phyloP scores from a whole-genome alignment of 2,113 vertebrate genomes.

The Rhizomys pruinosus region DNA sequence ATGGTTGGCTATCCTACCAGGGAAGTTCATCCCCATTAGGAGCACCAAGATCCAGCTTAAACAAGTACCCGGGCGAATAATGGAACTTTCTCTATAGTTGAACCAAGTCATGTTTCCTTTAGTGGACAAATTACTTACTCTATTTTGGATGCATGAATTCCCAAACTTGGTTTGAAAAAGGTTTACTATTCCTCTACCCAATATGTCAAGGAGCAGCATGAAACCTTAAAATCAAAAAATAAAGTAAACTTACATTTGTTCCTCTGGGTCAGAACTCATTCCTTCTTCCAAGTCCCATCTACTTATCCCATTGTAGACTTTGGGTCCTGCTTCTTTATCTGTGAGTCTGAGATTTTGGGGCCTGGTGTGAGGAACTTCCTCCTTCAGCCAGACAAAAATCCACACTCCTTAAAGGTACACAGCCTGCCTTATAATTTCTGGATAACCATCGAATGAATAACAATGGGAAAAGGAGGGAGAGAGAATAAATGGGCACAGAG shows the following conservation, averaged over 20 bases:
- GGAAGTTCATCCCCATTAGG: not conserved
- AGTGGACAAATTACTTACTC: not conserved
- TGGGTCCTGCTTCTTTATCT: not conserved
- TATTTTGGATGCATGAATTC: not conserved
- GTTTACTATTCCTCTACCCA: not conserved
- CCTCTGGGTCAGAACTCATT: not conserved
- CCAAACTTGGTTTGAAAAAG: constrained; percentile 1
- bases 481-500: not conserved
- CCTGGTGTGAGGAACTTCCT: not conserved
- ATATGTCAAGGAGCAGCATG: not conserved
- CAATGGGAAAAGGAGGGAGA: not conserved
- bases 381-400: constrained; percentile 14
- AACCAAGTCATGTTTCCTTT: not conserved
- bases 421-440: constrained; percentile 29
- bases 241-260: not conserved
- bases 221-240: not conserved
- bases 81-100: not conserved
- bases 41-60: not conserved
- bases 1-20: not conserved
- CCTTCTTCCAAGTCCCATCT: not conserved
- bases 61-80: not conserved
- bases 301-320: not conserved
- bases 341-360: not conserved
- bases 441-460: constrained; percentile 1
- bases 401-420: constrained; percentile 9